Evolutionary conservation across 2,113 vertebrate genomes (phyloP).

Genomic region (Oryctolagus cuniculus): DNA sequence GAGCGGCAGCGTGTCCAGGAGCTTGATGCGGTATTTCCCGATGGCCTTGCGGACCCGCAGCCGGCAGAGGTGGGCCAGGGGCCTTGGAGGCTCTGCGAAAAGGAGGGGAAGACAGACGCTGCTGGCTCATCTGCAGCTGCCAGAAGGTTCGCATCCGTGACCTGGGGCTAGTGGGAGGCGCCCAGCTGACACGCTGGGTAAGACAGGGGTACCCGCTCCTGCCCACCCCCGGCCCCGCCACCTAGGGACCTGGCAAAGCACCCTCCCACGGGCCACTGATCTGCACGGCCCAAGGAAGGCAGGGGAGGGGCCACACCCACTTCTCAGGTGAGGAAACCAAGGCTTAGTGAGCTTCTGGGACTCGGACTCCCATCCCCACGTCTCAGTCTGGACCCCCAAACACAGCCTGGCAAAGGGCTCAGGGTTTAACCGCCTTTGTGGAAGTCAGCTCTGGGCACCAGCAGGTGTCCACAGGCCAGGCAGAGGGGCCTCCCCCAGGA

Average conservation of each 20-base stretch:
- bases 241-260: neutral
- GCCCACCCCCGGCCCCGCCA: neutral
- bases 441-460: neutral
- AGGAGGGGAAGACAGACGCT: neutral
- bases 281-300: neutral
- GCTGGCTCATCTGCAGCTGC: accelerated
- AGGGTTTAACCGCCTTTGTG: too few relatives aligned
- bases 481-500: neutral
- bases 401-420: neutral
- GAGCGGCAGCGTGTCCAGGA: conserved; percentile 91
- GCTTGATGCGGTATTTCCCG: conserved; percentile 90
- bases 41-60: conserved; percentile 91
- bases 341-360: neutral
- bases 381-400: neutral
- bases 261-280: neutral
- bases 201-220: too few relatives aligned
- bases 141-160: neutral
- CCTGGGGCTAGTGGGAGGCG: too few relatives aligned
- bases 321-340: neutral
- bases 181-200: neutral
- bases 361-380: accelerated
- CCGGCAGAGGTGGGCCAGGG: conserved; percentile 94
- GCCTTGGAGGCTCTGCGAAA: conserved; percentile 92
- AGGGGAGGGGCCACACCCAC: neutral
- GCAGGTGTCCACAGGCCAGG: neutral